A percentile compares a stretch with the other conserved stretches of the same genome.
Conservation (phyloP, 2,113 vertebrate species). For the Etheostoma spectabile region DNA sequence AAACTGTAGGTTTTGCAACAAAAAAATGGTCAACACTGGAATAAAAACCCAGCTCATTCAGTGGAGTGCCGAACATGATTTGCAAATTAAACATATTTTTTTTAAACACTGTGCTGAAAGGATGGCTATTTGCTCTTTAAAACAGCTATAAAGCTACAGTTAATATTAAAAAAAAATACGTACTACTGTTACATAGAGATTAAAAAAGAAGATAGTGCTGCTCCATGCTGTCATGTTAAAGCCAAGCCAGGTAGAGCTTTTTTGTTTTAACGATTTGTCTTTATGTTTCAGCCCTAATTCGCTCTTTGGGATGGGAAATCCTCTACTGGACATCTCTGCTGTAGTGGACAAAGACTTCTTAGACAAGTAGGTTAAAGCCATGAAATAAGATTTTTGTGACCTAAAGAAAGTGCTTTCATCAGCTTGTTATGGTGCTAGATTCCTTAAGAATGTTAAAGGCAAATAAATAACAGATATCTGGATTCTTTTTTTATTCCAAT, state of each 20-base stretch:
- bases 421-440: background rate
- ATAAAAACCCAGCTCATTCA: background rate
- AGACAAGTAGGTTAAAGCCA: constrained; percentile 90
- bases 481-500: background rate
- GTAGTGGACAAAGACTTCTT: constrained; percentile 98
- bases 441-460: background rate
- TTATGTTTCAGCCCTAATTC: constrained; percentile 91
- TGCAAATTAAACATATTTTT: background rate
- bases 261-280: constrained; percentile 16
- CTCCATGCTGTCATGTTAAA: background rate
- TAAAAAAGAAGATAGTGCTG: background rate
- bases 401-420: background rate
- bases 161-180: background rate
- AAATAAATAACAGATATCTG: background rate
- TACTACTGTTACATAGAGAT: background rate
- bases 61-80: background rate
- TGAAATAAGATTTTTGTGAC: background rate
- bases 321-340: constrained; percentile 94
- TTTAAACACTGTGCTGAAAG: background rate
- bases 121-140: background rate
- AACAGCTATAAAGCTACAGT: background rate
- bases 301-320: constrained; percentile 98
- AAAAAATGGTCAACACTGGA: background rate
- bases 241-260: background rate
- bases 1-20: constrained; percentile 16